Evolutionary conservation across 2,797 vertebrate species (phyloP).

Genomic region (Microctenopoma steveboyesi): DNA sequence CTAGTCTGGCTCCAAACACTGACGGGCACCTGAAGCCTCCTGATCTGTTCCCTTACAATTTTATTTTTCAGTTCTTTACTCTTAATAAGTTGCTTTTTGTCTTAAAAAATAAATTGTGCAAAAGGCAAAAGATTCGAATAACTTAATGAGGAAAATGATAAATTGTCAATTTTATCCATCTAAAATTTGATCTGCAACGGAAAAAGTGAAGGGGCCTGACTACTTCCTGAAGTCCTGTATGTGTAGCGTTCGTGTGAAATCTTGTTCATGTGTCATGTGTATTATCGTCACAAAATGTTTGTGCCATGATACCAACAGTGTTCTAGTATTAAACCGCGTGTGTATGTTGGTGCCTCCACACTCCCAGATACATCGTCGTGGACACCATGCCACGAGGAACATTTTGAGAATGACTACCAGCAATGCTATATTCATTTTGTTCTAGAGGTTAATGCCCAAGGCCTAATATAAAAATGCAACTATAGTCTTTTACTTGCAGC

Average conservation of each 20-base stretch:
- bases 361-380: neutral
- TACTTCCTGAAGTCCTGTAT: neutral
- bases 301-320: slow-evolving; percentile 48
- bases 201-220: too few relatives aligned
- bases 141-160: too few relatives aligned
- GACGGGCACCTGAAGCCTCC: too few relatives aligned
- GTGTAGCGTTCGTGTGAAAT: slow-evolving; percentile 14
- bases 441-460: neutral
- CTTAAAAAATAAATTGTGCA: too few relatives aligned
- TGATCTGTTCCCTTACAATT: too few relatives aligned
- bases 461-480: neutral
- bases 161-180: too few relatives aligned
- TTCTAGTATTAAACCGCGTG: slow-evolving; percentile 56
- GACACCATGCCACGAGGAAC: slow-evolving; percentile 17
- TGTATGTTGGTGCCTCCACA: slow-evolving; percentile 34
- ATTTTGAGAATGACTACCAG: neutral
- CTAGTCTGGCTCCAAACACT: too few relatives aligned
- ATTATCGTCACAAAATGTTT: slow-evolving; percentile 39
- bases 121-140: too few relatives aligned
- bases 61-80: too few relatives aligned
- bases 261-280: neutral
- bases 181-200: too few relatives aligned
- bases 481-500: neutral
- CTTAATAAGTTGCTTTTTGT: too few relatives aligned
- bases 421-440: neutral